These are phyloP conservation scores for Uromys caudimaculatus DNA, from an alignment of 2,797 vertebrate species.

Conservation along the genomic window DNA sequence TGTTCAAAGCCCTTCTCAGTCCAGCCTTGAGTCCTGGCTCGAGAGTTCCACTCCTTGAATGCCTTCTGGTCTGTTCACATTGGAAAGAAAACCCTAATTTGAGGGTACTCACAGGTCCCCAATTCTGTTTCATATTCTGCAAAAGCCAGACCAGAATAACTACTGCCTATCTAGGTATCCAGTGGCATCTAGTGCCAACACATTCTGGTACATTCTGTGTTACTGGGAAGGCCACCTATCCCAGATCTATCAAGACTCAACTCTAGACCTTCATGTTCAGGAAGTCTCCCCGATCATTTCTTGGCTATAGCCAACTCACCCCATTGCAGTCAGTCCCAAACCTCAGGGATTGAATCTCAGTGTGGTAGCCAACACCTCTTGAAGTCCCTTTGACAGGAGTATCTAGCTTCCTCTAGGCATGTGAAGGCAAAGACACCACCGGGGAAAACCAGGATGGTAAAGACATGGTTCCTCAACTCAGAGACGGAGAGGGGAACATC, in stretches of 20 bases:
- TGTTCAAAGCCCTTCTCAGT: background rate
- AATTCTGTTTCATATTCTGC: background rate
- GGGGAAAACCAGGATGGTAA: background rate
- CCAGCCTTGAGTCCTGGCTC: background rate
- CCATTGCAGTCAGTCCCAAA: background rate
- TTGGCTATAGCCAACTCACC: background rate
- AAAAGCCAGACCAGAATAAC: constrained; percentile 13
- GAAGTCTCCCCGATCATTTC: constrained; percentile 42
- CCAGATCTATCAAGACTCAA: background rate
- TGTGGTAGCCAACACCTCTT: background rate
- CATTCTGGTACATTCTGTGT: background rate
- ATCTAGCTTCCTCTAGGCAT: background rate
- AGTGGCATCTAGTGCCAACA: background rate
- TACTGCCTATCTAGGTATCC: background rate
- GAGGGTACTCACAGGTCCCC: background rate
- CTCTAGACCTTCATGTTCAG: constrained; percentile 31
- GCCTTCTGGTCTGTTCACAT: background rate
- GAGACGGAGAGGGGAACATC: background rate
- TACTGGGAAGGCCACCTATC: background rate
- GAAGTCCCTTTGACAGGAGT: background rate
- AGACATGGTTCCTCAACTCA: background rate
- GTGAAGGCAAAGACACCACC: background rate
- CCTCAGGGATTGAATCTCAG: background rate
- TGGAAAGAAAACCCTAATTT: background rate
- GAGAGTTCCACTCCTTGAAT: background rate